Evolutionary conservation across 2,888 invertebrate genomes (phyloP), one percentile per base, ranked within the genome.

Genomic region (Lamellibrachia columna): DNA sequence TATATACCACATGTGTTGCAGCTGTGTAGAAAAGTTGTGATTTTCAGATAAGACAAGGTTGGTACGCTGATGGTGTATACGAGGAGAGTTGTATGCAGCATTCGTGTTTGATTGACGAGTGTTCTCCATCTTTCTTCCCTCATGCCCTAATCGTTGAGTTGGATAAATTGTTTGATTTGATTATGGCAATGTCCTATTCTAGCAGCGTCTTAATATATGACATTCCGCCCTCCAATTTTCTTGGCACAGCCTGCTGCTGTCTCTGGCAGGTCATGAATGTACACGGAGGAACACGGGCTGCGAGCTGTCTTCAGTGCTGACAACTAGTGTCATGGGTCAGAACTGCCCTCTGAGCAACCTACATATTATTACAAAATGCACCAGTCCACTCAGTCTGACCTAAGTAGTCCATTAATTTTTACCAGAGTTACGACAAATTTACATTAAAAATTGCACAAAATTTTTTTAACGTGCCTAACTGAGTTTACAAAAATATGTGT

Each of bases 271-370:
- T 75, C 75, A 15, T 75, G 75, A 75, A 75, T 75, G 75, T 75
- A 75, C 75, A 75, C 22, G 75, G 75, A 75, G 75, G 75, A 75
- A 75, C 15, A 75, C 2, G 75, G n/a, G n/a, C 22, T 75, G 11
- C 22, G 75, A 75, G 75, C 75, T 75, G 75, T 75, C 75, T 75
- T 75, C 75, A 75, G 75, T 75, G 75, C 75, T 75, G 75, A 75
- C 22, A 75, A 3, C 75, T 75, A 22, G 75, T 75, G 22, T 22
- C 75, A 75, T 75, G 75, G 75, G 75, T 75, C 75, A 75, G n/a
- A 22, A 75, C 75, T 75, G 75, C 22, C 75, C 75, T 75, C 75
- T 75, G 75, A 75, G 75, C 0, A n/a, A 2, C 75, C 75, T 22
- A 75, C 75, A 75, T 75, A 22, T 15, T 15, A 75, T 22, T 40